Conservation (phyloP, 2,113 vertebrate species). For the Illadopsis cleaveri region DNA sequence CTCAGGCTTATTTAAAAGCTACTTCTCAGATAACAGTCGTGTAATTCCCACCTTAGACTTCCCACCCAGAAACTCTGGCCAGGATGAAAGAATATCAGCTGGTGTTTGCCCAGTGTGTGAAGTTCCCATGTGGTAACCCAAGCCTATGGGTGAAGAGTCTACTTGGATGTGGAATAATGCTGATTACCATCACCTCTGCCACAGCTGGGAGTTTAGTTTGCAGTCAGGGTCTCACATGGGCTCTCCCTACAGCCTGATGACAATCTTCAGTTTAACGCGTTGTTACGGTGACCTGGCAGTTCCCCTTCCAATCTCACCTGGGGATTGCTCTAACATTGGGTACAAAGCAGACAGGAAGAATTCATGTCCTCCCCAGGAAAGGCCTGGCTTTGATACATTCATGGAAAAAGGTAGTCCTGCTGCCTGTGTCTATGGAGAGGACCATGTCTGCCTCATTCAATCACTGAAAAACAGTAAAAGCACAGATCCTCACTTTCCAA, state of each 20-base stretch:
- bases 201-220: neutral
- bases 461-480: neutral
- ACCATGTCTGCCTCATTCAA: neutral
- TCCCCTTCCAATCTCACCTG: neutral
- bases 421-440: neutral
- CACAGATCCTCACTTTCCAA: neutral
- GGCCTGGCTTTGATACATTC: neutral
- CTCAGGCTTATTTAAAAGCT: neutral
- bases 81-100: neutral
- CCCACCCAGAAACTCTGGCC: neutral
- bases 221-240: neutral
- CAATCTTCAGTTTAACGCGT: neutral
- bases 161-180: neutral
- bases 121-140: neutral
- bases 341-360: neutral
- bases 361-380: neutral
- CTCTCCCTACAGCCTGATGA: neutral
- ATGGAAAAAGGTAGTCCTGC: neutral
- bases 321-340: neutral
- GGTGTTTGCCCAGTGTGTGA: neutral
- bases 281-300: accelerated
- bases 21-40: neutral
- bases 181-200: neutral
- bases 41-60: neutral
- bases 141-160: neutral